Evolutionary conservation across 2,797 vertebrate species (phyloP).

Genomic region (Botia kubotai): DNA sequence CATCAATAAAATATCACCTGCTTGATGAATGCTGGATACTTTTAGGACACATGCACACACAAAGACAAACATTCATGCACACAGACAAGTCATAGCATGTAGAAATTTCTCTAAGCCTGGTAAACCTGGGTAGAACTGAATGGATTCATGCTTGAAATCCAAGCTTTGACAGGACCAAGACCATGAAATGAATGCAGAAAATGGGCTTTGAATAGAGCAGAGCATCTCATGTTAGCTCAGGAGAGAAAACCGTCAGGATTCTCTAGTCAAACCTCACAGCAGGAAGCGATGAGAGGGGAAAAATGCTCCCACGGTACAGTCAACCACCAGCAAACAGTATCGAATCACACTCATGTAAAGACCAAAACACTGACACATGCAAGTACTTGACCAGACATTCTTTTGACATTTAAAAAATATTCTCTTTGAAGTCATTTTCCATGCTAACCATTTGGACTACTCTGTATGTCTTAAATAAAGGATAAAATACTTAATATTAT

Average conservation of each 20-base stretch:
- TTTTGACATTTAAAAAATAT: slow-evolving; percentile 11
- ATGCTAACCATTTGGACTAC: background rate
- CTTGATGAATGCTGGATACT: background rate
- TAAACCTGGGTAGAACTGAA: slow-evolving; percentile 52
- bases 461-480: background rate
- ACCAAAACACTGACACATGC: slow-evolving; percentile 9
- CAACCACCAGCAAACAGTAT: slow-evolving; percentile 29
- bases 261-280: slow-evolving; percentile 39
- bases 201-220: slow-evolving; percentile 58
- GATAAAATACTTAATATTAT: background rate
- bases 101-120: slow-evolving; percentile 37
- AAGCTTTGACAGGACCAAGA: slow-evolving; percentile 53
- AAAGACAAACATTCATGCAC: slow-evolving; percentile 36
- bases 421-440: background rate
- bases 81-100: slow-evolving; percentile 36
- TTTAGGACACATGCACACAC: slow-evolving; percentile 12
- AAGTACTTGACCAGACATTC: background rate
- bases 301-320: slow-evolving; percentile 35
- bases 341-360: slow-evolving; percentile 9
- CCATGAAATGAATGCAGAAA: slow-evolving; percentile 63
- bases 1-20: background rate
- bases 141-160: slow-evolving; percentile 60
- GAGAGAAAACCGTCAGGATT: slow-evolving; percentile 27
- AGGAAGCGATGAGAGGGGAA: slow-evolving; percentile 36
- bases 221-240: slow-evolving; percentile 38